Conservation (phyloP, 1,140 invertebrate genomes). For the Drosophila parabipectinata region DNA sequence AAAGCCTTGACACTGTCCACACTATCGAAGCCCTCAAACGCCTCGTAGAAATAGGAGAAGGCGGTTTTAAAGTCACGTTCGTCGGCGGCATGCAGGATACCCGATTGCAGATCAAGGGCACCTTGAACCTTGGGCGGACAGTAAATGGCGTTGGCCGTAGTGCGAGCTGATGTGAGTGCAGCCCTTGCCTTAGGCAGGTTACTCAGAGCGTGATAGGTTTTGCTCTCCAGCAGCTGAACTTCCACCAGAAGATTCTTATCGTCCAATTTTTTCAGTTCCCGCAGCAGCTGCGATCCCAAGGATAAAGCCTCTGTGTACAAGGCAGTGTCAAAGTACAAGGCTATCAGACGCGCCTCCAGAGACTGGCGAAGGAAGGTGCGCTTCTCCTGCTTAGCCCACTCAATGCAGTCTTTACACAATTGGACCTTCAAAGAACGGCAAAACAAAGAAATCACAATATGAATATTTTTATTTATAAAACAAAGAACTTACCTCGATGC, state of each 20-base stretch:
- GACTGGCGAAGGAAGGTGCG: constrained; percentile 98
- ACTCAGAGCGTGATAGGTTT: constrained; percentile 98
- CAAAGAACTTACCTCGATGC: constrained; percentile 87
- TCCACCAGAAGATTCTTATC: constrained; percentile 99
- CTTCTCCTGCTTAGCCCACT: constrained; percentile 99
- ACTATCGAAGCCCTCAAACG: constrained; percentile 99
- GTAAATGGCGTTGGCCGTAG: constrained; percentile 99
- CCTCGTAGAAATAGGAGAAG: constrained; percentile 99
- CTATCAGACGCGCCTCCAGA: constrained; percentile 95
- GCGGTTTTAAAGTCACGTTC: constrained; percentile 99
- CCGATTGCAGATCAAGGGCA: constrained; percentile 98
- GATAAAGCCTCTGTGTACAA: constrained; percentile 94
- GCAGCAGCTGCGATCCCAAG: constrained; percentile 93
- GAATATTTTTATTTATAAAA: not conserved
- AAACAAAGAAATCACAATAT: not conserved
- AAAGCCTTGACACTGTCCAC: constrained; percentile 96
- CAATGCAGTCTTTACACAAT: constrained; percentile 98
- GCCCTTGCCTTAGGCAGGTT: constrained; percentile 99
- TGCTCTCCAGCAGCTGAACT: constrained; percentile 98
- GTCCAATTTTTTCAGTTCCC: constrained; percentile 99
- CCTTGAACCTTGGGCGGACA: constrained; percentile 99
- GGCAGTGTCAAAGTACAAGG: constrained; percentile 96
- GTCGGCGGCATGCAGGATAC: constrained; percentile 99
- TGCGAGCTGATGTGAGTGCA: constrained; percentile 98
- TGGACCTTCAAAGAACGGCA: constrained; percentile 86